Evolutionary conservation across 2,113 vertebrate species (phyloP).

Genomic region (Neomonachus schauinslandi): DNA sequence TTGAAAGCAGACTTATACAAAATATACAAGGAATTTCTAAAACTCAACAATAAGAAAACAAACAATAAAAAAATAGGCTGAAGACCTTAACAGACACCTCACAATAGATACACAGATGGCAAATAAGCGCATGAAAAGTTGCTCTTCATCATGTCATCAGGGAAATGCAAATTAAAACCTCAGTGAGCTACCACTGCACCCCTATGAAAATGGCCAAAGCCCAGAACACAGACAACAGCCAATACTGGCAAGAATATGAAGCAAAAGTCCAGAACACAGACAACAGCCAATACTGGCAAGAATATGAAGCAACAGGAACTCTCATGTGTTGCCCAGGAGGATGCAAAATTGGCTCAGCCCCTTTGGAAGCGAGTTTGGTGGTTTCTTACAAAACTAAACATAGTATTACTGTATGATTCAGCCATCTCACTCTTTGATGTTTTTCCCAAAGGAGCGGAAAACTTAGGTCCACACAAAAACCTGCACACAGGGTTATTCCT

Average conservation of each 20-base stretch:
- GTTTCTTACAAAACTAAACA: not conserved
- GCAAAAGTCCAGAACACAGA: not conserved
- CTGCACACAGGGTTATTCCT: not conserved
- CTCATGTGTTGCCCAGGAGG: not conserved
- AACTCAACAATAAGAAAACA: not conserved
- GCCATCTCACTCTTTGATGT: not conserved
- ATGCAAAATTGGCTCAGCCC: not conserved
- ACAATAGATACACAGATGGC: not conserved
- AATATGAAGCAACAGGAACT: not conserved
- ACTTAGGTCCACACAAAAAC: not conserved
- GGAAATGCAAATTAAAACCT: not conserved
- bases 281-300: not conserved
- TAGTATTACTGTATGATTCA: not conserved
- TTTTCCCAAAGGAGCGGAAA: not conserved
- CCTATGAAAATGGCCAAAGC: not conserved
- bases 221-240: not conserved
- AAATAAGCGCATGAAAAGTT: not conserved
- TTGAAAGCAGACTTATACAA: not conserved
- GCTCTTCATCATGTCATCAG: not conserved
- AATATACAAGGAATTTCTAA: not conserved
- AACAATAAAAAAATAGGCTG: not conserved
- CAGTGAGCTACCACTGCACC: not conserved
- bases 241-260: not conserved
- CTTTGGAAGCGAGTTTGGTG: not conserved
- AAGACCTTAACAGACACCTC: not conserved